Base-by-base conservation (phyloP, 2,113 vertebrate genomes). In the Notiomystis cincta region DNA sequence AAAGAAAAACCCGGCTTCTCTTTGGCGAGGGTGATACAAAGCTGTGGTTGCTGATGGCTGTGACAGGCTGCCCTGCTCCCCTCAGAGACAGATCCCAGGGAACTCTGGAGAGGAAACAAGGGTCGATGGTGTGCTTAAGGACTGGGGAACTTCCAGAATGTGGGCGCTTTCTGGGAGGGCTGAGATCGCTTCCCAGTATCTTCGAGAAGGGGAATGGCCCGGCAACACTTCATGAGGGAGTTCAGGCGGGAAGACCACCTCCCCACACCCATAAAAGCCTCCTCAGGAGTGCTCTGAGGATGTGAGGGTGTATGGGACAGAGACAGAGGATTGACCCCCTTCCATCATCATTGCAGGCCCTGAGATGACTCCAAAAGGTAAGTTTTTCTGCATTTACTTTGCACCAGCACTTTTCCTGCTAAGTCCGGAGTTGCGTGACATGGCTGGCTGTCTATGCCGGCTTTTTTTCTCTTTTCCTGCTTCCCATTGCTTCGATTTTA, bases 291-390 rank as follows among this genome's bases (percentile, higher is more conserved):
- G 12, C 3, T 27, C 20, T 60, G 30, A 44, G 30, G n/a, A 13
- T 30, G n/a, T 0, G 0, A 79, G 6, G 1, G 0, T 0, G 0
- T 25, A 2, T 10, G 21, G 15, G 11, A 25, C 17, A 7, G 0
- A 53, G 15, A 13, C 11, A 33, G 11, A 91, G 28, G 23, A 73
- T 38, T 0, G 1, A 61, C 37, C 9, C 22, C 15, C 15, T 13
- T 44, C 18, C 50, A 22, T 35, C 24, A 3, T 60, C 3, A 1
- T 37, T 62, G 24, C 38, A 21, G 2, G 62, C 35, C 31, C 7
- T 0, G 9, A 71, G 11, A 12, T n/a, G n/a, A 64, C n/a, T 64
- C 27, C n/a, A 38, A 76, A 95, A 87, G 13, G 78, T 91, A n/a
- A 90, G 64, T 14, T 82, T 84, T 76, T 58, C 11, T 25, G 0